These are phyloP conservation scores for Oplegnathus fasciatus DNA, from an alignment of 2,113 vertebrate species.

Conservation along the genomic window DNA sequence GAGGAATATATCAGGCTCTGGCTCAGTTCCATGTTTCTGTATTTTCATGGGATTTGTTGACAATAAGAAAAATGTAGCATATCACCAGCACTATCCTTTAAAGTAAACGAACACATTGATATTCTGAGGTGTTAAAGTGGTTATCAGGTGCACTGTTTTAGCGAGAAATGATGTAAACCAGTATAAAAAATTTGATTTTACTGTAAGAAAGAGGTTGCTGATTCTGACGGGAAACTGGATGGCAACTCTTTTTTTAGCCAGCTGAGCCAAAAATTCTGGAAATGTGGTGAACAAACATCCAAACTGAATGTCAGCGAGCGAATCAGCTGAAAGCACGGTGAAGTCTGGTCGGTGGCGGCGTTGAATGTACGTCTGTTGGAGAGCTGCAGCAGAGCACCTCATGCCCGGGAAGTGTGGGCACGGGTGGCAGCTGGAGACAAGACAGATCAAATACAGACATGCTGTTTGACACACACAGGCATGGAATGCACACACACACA, in stretches of 20 bases:
- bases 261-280: neutral
- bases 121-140: neutral
- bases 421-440: constrained; percentile 45
- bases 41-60: neutral
- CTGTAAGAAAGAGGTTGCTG: constrained; percentile 1
- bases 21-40: neutral
- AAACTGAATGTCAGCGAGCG: neutral
- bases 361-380: constrained; percentile 30
- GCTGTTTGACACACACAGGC: constrained; percentile 28
- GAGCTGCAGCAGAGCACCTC: constrained; percentile 16
- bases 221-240: constrained; percentile 1
- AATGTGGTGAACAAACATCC: neutral
- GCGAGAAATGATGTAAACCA: neutral
- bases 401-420: constrained; percentile 41
- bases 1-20: neutral
- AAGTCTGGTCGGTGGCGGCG: neutral
- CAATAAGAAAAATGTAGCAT: neutral
- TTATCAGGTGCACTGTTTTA: neutral
- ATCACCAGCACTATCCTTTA: neutral
- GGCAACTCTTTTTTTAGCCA: neutral
- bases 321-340: neutral
- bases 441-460: constrained; percentile 65
- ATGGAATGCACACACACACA: constrained; percentile 32
- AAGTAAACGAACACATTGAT: neutral
- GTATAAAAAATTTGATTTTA: neutral